These are phyloP conservation scores for Platichthys stellatus DNA, from an alignment of 2,113 vertebrate genomes.

Conservation along the genomic window DNA sequence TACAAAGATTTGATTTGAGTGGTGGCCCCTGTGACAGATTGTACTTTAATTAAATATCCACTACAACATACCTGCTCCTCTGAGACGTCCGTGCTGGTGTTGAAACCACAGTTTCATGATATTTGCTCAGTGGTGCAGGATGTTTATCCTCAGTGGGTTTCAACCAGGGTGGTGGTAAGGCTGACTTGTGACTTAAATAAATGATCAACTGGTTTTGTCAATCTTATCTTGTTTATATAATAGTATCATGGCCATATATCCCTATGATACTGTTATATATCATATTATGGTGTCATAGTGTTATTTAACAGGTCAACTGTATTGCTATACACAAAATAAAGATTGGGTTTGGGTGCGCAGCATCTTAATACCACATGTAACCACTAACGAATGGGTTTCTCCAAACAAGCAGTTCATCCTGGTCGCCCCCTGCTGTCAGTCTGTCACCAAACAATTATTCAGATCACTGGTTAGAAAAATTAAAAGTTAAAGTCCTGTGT, in stretches of 20 bases:
- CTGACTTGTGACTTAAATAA: constrained; percentile 53
- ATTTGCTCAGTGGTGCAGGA: constrained; percentile 78
- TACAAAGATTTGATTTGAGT: constrained; percentile 92
- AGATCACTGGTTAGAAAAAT: neutral
- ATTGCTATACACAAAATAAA: constrained; percentile 97
- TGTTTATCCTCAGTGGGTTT: constrained; percentile 83
- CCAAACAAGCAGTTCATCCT: neutral
- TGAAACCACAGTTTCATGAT: constrained; percentile 59
- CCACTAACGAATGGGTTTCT: constrained; percentile 27
- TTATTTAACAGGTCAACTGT: constrained; percentile 97
- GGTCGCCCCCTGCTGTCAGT: constrained; percentile 51
- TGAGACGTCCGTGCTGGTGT: constrained; percentile 59
- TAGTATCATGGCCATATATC: constrained; percentile 57
- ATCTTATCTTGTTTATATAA: constrained; percentile 90
- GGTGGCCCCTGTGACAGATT: constrained; percentile 84
- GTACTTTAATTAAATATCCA: constrained; percentile 79
- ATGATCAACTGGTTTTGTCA: constrained; percentile 83
- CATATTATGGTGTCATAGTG: constrained; percentile 85
- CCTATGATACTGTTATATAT: constrained; percentile 65
- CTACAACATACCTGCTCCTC: constrained; percentile 57
- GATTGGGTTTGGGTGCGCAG: constrained; percentile 93
- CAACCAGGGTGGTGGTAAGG: constrained; percentile 77
- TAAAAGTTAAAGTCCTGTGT: neutral
- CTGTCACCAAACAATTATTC: neutral
- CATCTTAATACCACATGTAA: constrained; percentile 56